phyloP scores from a whole-genome alignment of 2,888 invertebrate genomes.

The Oithona nana region DNA sequence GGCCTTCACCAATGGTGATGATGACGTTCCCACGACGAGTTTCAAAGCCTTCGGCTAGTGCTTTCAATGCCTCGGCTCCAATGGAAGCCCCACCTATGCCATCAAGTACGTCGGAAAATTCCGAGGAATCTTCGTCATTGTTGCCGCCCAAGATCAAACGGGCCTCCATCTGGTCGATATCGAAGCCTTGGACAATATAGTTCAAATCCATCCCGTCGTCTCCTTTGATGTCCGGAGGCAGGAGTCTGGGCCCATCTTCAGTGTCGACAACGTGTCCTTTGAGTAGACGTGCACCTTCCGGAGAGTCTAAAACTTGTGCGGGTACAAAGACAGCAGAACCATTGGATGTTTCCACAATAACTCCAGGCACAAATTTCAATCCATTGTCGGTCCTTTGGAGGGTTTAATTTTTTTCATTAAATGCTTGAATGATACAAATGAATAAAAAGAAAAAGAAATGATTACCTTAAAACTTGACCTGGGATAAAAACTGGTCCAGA shows the following conservation, averaged over 20 bases:
- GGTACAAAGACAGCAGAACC: constrained; percentile 50
- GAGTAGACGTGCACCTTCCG: constrained; percentile 42
- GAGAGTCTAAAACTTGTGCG: constrained; percentile 52
- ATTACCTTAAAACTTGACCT: constrained; percentile 53
- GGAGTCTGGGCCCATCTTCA: constrained; percentile 48
- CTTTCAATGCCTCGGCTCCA: constrained; percentile 13
- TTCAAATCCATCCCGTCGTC: constrained; percentile 32
- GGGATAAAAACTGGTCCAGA: constrained; percentile 56
- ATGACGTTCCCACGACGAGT: neutral
- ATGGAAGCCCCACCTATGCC: constrained; percentile 12
- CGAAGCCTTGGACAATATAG: constrained; percentile 49
- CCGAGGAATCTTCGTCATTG: neutral
- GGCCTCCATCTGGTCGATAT: constrained; percentile 26
- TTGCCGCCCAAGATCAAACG: constrained; percentile 18
- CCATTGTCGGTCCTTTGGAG: constrained; percentile 44
- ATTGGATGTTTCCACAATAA: constrained; percentile 37
- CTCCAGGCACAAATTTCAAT: constrained; percentile 41
- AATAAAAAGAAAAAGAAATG: no score
- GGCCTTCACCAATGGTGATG: neutral
- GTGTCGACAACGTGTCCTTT: constrained; percentile 53
- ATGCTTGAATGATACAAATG: no score
- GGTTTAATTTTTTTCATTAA: no score
- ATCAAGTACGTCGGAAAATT: constrained; percentile 10
- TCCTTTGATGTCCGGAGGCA: constrained; percentile 31
- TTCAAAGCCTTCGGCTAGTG: constrained; percentile 14